Evolutionary conservation across 1,140 invertebrate species (phyloP).

Genomic region (Ceratosolen solmsi): DNA sequence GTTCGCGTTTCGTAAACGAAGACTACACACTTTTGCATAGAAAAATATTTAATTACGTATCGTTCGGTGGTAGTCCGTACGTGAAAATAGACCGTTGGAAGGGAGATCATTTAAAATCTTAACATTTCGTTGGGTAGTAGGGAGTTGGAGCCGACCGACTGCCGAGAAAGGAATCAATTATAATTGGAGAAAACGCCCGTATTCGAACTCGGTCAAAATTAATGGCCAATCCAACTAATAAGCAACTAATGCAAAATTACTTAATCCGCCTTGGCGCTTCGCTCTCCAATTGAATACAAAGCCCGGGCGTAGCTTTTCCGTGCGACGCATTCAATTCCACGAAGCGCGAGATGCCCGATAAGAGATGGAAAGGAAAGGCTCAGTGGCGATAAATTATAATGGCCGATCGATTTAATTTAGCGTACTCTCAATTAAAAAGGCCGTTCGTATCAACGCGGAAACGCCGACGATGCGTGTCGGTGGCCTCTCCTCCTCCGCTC

Average conservation of each 20-base stretch:
- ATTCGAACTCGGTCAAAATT: background rate
- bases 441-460: conserved; percentile 7
- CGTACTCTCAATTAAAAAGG: background rate
- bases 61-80: too few relatives aligned
- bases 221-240: background rate
- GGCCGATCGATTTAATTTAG: background rate
- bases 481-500: background rate
- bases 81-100: background rate
- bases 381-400: background rate
- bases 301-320: background rate
- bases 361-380: background rate
- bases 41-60: too few relatives aligned
- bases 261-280: background rate
- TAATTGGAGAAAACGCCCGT: background rate
- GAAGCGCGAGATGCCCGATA: background rate
- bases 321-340: conserved; percentile 1
- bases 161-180: conserved; percentile 5
- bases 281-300: conserved; percentile 5
- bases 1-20: too few relatives aligned
- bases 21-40: too few relatives aligned
- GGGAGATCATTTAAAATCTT: too few relatives aligned
- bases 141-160: too few relatives aligned
- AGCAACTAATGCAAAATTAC: conserved; percentile 6
- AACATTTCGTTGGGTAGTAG: too few relatives aligned
- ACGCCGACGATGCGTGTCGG: conserved; percentile 6